Base-by-base conservation (phyloP, 2,113 vertebrate species). In the Merops nubicus region DNA sequence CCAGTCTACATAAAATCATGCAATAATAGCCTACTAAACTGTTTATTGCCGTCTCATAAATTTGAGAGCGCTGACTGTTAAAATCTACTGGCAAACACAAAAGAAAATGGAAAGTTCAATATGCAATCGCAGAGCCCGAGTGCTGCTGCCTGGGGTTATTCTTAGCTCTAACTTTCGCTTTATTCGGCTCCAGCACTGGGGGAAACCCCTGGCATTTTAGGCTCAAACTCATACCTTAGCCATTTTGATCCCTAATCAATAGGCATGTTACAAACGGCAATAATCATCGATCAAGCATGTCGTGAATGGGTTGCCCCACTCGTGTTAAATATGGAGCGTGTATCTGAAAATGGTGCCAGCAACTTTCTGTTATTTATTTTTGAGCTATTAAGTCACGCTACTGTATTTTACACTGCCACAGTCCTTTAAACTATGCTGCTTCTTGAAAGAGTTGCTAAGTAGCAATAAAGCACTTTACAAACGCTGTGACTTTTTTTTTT, bases 21-120 rank as follows among this genome's bases (percentile, higher is more conserved):
- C 79, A 88, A 47, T 97, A 91, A 97, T 90, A 92, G 94, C 91
- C 93, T 74, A 77, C 76, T 83, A 91, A 96, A 63, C 90, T 93
- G 88, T 96, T 97, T 92, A 95, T 96, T 96, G 85, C 94, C 68
- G 34, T 93, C 89, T 94, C 88, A 64, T 94, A 88, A 93, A 96
- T 95, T 89, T 78, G 48, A 40, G n/a, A 82, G 73, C 25, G 31
- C 80, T 80, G 80, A 63, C 83, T 96, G 91, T 34, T 87, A 85
- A 89, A 87, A 93, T 91, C 93, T 87, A 78, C 74, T 91, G 94
- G 73, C 92, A 93, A 94, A 96, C 88, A 93, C 93, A 82, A 91
- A 91, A 94, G 73, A 91, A 92, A 89, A 86, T 76, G 11, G 73
- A 51, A 96, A 97, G 77, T 91, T 91, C 36, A 25, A 9, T 57